Conservation (phyloP, 2,888 invertebrate species). For the Amphipyra tragopoginis region DNA sequence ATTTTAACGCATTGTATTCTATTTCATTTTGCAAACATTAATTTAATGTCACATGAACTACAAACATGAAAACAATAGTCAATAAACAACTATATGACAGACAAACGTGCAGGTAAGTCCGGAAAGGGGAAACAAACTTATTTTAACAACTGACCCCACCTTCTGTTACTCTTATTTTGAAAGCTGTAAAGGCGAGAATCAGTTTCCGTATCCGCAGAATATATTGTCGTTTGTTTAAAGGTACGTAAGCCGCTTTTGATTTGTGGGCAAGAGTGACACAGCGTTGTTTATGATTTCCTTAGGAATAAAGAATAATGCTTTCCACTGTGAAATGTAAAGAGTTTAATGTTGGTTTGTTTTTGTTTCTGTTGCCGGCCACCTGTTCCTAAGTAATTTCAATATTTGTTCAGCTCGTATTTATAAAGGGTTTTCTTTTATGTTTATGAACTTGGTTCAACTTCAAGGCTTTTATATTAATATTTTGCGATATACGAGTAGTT, state of each 20-base stretch:
- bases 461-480: no score
- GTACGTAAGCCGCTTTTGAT: constrained; percentile 81
- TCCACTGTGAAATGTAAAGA: constrained; percentile 55
- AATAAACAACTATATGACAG: constrained; percentile 79
- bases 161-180: constrained; percentile 4
- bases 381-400: constrained; percentile 22
- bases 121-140: constrained; percentile 47
- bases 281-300: constrained; percentile 84
- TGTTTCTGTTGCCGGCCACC: constrained; percentile 38
- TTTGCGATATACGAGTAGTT: no score
- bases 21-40: constrained; percentile 47
- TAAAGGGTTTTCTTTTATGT: not conserved
- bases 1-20: constrained; percentile 21
- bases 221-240: constrained; percentile 61
- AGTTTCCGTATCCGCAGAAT: not conserved
- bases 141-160: not conserved
- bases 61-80: constrained; percentile 73
- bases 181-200: constrained; percentile 4
- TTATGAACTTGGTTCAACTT: not conserved
- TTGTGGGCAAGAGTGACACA: constrained; percentile 79
- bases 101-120: constrained; percentile 72
- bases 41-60: constrained; percentile 59
- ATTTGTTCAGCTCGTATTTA: not conserved
- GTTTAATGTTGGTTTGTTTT: constrained; percentile 38
- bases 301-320: constrained; percentile 72